phyloP scores from a whole-genome alignment of 2,797 vertebrate genomes.

The Sparidentex hasta region DNA sequence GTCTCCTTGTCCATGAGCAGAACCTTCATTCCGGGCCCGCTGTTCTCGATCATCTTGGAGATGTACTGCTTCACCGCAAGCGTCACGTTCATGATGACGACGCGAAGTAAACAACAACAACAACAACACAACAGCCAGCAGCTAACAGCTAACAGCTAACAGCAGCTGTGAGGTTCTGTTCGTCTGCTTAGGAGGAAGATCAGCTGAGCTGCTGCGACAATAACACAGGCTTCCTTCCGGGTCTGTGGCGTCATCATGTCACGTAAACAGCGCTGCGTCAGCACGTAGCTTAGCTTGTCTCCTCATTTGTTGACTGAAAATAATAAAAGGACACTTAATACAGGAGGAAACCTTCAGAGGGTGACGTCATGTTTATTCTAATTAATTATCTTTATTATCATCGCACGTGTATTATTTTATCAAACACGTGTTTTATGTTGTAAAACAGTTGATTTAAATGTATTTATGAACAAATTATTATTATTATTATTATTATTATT shows the following conservation, averaged over 20 bases:
- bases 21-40: slow-evolving; percentile 97
- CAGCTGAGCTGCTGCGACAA: slow-evolving; percentile 33
- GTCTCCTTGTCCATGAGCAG: slow-evolving; percentile 97
- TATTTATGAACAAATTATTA: no score
- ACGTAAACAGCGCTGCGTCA: not conserved
- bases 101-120: not conserved
- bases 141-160: no score
- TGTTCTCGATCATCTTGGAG: slow-evolving; percentile 97
- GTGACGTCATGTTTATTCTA: no score
- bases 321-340: no score
- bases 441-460: no score
- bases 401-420: no score
- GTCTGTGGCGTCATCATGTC: slow-evolving; percentile 35
- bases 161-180: not conserved
- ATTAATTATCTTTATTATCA: no score
- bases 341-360: no score
- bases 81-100: slow-evolving; percentile 92
- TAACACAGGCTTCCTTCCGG: slow-evolving; percentile 58
- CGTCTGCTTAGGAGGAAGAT: not conserved
- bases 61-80: slow-evolving; percentile 96
- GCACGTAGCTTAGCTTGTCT: not conserved
- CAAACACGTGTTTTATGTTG: no score
- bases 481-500: no score
- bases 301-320: no score
- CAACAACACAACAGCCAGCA: not conserved